Evolutionary conservation across 2,113 vertebrate genomes (phyloP).

Genomic region (Podilymbus podiceps): DNA sequence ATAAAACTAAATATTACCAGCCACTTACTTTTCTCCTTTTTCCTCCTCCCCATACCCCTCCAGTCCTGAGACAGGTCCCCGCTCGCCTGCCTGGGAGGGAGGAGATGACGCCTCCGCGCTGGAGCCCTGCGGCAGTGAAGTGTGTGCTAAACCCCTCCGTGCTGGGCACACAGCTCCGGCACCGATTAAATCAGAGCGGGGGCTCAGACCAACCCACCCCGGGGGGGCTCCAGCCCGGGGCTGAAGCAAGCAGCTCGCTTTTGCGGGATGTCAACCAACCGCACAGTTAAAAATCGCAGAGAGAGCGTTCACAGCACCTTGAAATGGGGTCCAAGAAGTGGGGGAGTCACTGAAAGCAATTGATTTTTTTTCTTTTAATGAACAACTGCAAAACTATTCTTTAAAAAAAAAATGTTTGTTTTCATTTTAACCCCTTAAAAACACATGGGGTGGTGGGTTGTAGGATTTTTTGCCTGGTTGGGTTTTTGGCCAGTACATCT

Average conservation of each 20-base stretch:
- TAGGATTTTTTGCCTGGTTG: not conserved
- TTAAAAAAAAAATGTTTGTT: not conserved
- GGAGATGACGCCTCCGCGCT: not conserved
- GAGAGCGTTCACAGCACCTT: not conserved
- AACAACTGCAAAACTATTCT: not conserved
- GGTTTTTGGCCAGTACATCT: not conserved
- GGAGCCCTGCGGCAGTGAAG: not conserved
- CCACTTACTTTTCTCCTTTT: not conserved
- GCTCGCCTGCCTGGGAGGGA: not conserved
- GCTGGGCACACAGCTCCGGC: not conserved
- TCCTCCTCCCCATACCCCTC: not conserved
- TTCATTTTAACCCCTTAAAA: not conserved
- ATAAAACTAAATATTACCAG: not conserved
- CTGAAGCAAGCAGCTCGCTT: not conserved
- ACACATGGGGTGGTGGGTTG: too few species aligned
- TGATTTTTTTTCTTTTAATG: too few species aligned
- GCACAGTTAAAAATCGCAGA: not conserved
- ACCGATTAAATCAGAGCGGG: not conserved
- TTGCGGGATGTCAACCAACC: not conserved
- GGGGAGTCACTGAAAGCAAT: not conserved
- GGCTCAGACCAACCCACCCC: not conserved
- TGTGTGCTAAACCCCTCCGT: too few species aligned
- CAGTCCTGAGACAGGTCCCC: not conserved
- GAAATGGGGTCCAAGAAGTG: not conserved
- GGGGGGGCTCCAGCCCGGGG: not conserved